Evolutionary conservation across 2,113 vertebrate genomes (phyloP).

Genomic region (Aphyosemion australe): DNA sequence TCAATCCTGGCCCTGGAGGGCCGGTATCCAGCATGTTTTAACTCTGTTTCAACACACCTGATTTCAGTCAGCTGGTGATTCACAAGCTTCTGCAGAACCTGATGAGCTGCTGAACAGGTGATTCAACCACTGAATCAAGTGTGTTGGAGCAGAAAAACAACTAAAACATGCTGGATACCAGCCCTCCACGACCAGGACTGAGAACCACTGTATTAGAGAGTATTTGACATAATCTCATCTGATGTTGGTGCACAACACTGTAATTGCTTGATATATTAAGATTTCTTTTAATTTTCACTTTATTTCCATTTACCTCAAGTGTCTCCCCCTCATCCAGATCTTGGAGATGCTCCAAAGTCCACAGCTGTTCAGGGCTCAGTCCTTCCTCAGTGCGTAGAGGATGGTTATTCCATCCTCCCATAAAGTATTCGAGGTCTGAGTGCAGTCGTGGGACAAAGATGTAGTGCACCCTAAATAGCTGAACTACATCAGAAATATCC

Average conservation of each 20-base stretch:
- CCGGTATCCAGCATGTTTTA: too few relatives aligned
- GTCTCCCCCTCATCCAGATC: constrained; percentile 15
- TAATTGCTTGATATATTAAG: not conserved
- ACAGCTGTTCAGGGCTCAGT: constrained; percentile 22
- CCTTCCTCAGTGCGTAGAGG: constrained; percentile 11
- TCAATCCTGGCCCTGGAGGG: too few relatives aligned
- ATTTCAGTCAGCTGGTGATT: too few relatives aligned
- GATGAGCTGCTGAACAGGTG: too few relatives aligned
- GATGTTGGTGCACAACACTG: not conserved
- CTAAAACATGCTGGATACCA: too few relatives aligned
- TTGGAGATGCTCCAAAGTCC: constrained; percentile 16
- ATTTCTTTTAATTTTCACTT: not conserved
- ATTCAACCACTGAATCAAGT: too few relatives aligned
- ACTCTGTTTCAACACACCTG: too few relatives aligned
- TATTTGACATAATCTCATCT: not conserved
- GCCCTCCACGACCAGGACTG: too few relatives aligned
- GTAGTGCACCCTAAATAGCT: constrained; percentile 25
- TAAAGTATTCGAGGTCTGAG: constrained; percentile 7
- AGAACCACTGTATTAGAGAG: too few relatives aligned
- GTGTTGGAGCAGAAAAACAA: too few relatives aligned
- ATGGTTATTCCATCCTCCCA: constrained; percentile 15
- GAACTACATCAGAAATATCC: constrained; percentile 14
- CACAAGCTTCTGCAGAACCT: too few relatives aligned
- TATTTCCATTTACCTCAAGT: not conserved
- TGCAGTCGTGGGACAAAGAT: constrained; percentile 16